These are phyloP conservation scores for Aleadryas rufinucha DNA, from an alignment of 2,113 vertebrate genomes.

Conservation along the genomic window DNA sequence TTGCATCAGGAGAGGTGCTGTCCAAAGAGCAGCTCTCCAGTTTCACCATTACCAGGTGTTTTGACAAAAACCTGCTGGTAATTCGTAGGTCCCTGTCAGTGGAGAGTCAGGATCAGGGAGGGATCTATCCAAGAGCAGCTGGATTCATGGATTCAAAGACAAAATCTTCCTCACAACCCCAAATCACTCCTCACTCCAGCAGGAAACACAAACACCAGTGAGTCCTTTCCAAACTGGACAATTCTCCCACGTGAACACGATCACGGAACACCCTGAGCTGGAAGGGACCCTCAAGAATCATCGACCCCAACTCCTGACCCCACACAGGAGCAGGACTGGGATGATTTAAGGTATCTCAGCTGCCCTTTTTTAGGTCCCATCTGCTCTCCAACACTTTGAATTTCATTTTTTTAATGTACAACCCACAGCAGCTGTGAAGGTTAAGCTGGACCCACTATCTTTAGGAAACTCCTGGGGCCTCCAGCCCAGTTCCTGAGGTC, in stretches of 20 bases:
- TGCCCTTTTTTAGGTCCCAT: neutral
- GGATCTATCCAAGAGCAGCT: neutral
- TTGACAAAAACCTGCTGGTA: neutral
- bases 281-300: neutral
- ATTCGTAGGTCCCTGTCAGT: fast-evolving
- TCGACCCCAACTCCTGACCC: neutral
- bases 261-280: neutral
- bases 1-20: neutral
- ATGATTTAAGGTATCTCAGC: neutral
- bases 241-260: neutral
- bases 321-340: neutral
- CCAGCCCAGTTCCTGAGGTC: neutral
- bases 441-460: neutral
- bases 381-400: neutral
- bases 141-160: neutral
- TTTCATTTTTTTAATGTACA: neutral
- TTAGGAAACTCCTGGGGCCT: neutral
- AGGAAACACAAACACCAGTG: fast-evolving
- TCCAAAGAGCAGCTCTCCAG: neutral
- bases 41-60: neutral
- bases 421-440: neutral
- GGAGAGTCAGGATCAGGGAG: neutral
- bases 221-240: neutral
- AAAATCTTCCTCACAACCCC: neutral
- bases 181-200: neutral